Percentiles rank a stretch among this genome's conserved stretches.
Conservation (phyloP, 2,113 vertebrate species). For the Ophiodon elongatus region DNA sequence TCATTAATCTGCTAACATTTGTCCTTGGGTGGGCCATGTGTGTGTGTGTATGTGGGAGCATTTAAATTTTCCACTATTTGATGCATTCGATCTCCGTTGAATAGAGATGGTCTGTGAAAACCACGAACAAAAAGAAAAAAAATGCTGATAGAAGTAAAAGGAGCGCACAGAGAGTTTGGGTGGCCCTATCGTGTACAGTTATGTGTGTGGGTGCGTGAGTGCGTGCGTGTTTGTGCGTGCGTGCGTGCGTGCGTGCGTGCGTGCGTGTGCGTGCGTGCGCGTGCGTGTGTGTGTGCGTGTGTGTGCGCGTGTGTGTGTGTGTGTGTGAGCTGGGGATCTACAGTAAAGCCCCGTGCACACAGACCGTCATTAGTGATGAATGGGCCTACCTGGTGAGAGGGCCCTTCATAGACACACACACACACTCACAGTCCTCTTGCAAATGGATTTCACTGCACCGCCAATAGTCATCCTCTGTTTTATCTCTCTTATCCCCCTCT, state of each 20-base stretch:
- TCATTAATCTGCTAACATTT: constrained; percentile 67
- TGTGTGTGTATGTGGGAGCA: constrained; percentile 31
- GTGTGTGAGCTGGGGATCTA: constrained; percentile 44
- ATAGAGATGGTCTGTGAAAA: constrained; percentile 62
- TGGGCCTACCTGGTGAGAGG: constrained; percentile 56
- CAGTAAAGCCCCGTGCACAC: constrained; percentile 55
- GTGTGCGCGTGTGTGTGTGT: constrained; percentile 26
- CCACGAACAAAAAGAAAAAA: constrained; percentile 20
- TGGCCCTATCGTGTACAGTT: constrained; percentile 47
- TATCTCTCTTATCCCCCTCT: constrained; percentile 40
- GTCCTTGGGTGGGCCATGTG: constrained; percentile 68
- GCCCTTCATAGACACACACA: constrained; percentile 32
- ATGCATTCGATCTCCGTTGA: constrained; percentile 54
- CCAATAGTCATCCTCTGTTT: constrained; percentile 59
- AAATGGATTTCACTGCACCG: constrained; percentile 63
- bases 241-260: constrained; percentile 30
- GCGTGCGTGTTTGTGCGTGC: constrained; percentile 26
- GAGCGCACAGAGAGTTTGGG: constrained; percentile 54
- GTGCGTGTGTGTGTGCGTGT: constrained; percentile 27
- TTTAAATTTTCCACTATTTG: constrained; percentile 62
- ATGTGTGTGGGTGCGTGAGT: constrained; percentile 23
- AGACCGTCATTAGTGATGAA: constrained; percentile 61
- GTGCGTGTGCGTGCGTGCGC: too few relatives aligned
- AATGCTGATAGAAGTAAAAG: constrained; percentile 49
- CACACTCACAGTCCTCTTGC: constrained; percentile 31